These are phyloP conservation scores for Hipparchia semele DNA, from an alignment of 2,888 invertebrate species.

Conservation along the genomic window DNA sequence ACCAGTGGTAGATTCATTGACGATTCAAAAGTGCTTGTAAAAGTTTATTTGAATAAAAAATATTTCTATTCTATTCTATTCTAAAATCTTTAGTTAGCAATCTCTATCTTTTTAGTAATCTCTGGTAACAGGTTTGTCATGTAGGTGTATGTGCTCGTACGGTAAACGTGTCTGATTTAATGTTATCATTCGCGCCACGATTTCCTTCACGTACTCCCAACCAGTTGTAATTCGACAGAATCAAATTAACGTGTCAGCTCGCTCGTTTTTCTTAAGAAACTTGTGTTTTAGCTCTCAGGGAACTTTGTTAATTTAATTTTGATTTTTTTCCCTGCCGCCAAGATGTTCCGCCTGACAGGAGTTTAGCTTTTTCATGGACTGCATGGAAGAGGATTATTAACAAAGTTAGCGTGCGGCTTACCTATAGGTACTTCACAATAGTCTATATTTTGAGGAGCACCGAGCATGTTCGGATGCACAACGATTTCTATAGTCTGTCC, in stretches of 20 bases:
- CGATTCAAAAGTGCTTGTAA: too few species aligned
- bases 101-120: too few species aligned
- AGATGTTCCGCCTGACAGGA: slow-evolving; percentile 57
- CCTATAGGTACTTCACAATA: slow-evolving; percentile 13
- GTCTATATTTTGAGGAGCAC: slow-evolving; percentile 3
- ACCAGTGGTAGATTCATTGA: too few species aligned
- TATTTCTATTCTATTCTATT: too few species aligned
- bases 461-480: not conserved
- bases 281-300: slow-evolving; percentile 76
- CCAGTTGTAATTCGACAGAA: slow-evolving; percentile 73
- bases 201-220: slow-evolving; percentile 63
- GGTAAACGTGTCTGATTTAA: slow-evolving; percentile 30
- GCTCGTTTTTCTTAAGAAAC: slow-evolving; percentile 78
- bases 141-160: not conserved
- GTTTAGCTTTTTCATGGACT: slow-evolving; percentile 60
- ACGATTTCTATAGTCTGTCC: not conserved
- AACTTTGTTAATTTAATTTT: slow-evolving; percentile 82
- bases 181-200: slow-evolving; percentile 65
- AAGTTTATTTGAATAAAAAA: too few species aligned
- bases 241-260: slow-evolving; percentile 78
- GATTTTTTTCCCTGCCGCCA: slow-evolving; percentile 55
- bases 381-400: slow-evolving; percentile 52
- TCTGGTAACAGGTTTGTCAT: too few species aligned
- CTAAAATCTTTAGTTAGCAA: too few species aligned
- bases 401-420: slow-evolving; percentile 43